These are phyloP conservation scores for Chelidonichthys spinosus DNA, from an alignment of 2,797 vertebrate genomes.

Conservation along the genomic window DNA sequence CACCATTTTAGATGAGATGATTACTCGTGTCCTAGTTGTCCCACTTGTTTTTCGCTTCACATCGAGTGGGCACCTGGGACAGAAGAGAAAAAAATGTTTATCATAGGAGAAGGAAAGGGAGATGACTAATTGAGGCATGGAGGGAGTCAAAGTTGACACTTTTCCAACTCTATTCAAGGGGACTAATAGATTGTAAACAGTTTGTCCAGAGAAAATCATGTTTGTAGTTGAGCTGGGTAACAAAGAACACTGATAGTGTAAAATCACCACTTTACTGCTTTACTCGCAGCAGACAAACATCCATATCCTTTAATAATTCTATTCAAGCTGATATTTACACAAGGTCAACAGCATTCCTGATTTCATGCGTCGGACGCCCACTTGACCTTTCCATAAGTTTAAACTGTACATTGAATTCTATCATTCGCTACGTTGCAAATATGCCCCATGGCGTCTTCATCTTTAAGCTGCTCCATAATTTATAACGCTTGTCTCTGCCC, in stretches of 20 bases:
- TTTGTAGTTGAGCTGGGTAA: constrained; percentile 18
- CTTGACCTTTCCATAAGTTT: constrained; percentile 69
- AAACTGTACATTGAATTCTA: constrained; percentile 62
- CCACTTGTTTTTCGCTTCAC: constrained; percentile 47
- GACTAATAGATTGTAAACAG: constrained; percentile 51
- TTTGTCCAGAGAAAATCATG: constrained; percentile 56
- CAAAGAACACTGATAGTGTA: constrained; percentile 16
- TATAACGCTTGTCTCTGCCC: constrained; percentile 63
- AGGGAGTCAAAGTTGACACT: constrained; percentile 34
- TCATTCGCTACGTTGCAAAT: constrained; percentile 57
- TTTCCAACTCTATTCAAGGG: constrained; percentile 43
- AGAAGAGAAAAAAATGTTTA: constrained; percentile 12
- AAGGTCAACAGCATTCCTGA: constrained; percentile 41
- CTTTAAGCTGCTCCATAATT: constrained; percentile 74
- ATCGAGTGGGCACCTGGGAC: constrained; percentile 36
- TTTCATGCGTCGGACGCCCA: constrained; percentile 38
- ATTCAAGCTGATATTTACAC: constrained; percentile 69
- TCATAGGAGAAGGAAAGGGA: not conserved
- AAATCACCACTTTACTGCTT: constrained; percentile 20
- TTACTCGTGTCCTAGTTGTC: constrained; percentile 44
- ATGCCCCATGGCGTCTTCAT: constrained; percentile 58
- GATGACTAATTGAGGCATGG: constrained; percentile 38
- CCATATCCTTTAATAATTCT: constrained; percentile 48
- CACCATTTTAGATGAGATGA: constrained; percentile 43
- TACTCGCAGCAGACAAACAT: constrained; percentile 22